Percentiles rank a stretch among this genome's conserved stretches.
Evolutionary conservation across 2,797 vertebrate genomes (phyloP).

Genomic region (Jordanella pulchra): DNA sequence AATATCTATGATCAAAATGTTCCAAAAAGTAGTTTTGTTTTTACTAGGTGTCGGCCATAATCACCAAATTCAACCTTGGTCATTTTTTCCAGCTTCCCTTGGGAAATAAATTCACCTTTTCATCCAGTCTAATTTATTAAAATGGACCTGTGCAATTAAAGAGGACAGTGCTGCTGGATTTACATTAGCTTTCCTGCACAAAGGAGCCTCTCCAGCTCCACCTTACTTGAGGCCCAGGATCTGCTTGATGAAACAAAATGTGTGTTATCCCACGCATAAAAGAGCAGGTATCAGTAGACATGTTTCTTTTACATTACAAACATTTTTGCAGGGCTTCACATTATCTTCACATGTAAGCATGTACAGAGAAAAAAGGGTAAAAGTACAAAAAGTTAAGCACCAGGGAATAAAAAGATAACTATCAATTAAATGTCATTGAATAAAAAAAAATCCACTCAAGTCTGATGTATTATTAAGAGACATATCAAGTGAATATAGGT

Average conservation of each 20-base stretch:
- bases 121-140: not conserved
- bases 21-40: not conserved
- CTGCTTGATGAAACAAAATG: slow-evolving; percentile 56
- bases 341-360: slow-evolving; percentile 80
- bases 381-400: slow-evolving; percentile 74
- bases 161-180: slow-evolving; percentile 50
- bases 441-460: slow-evolving; percentile 64
- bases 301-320: slow-evolving; percentile 71
- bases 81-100: not conserved
- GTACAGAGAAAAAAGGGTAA: slow-evolving; percentile 68
- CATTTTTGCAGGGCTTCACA: slow-evolving; percentile 81
- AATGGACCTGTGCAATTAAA: slow-evolving; percentile 15
- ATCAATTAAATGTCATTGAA: slow-evolving; percentile 70
- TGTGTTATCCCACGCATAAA: slow-evolving; percentile 54
- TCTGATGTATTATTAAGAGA: slow-evolving; percentile 69
- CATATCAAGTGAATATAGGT: slow-evolving; percentile 71
- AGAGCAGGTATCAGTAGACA: slow-evolving; percentile 81
- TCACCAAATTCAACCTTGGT: not conserved
- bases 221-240: slow-evolving; percentile 56
- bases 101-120: not conserved
- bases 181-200: slow-evolving; percentile 43
- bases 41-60: not conserved
- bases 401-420: slow-evolving; percentile 74
- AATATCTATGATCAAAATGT: not conserved
- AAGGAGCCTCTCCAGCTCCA: slow-evolving; percentile 35